A percentile compares a stretch with the other conserved stretches of the same genome.
These are phyloP conservation scores for Leptothorax acervorum DNA, from an alignment of 2,888 invertebrate genomes.

Conservation along the genomic window DNA sequence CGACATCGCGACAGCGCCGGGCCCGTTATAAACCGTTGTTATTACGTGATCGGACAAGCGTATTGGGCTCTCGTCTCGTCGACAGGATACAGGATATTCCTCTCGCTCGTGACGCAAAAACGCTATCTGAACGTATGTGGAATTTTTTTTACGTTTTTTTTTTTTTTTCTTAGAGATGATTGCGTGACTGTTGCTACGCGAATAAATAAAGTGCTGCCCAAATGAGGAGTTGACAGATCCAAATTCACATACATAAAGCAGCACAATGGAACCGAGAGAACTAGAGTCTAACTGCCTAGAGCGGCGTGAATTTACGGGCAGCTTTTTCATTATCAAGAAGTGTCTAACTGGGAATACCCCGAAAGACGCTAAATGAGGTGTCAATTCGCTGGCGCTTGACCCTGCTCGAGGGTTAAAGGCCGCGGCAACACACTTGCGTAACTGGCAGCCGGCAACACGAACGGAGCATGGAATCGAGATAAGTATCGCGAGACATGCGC, in stretches of 20 bases:
- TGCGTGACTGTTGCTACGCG: background rate
- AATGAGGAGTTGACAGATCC: background rate
- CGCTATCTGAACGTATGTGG: background rate
- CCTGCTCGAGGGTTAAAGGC: slow-evolving; percentile 39
- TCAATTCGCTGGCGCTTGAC: slow-evolving; percentile 35
- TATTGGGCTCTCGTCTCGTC: slow-evolving; percentile 42
- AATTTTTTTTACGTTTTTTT: background rate
- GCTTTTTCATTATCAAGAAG: background rate
- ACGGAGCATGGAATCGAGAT: slow-evolving; percentile 35
- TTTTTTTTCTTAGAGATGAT: background rate
- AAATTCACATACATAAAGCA: background rate
- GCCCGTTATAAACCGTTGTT: slow-evolving; percentile 72
- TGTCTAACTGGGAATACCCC: slow-evolving; percentile 20
- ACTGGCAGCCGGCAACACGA: background rate
- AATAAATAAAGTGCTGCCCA: background rate
- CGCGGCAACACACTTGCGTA: slow-evolving; percentile 23
- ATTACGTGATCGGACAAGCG: slow-evolving; percentile 74
- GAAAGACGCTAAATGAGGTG: slow-evolving; percentile 45
- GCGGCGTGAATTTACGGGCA: background rate
- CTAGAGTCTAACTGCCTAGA: background rate
- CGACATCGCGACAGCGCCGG: slow-evolving; percentile 57
- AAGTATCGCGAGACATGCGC: slow-evolving; percentile 21
- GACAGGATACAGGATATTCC: background rate
- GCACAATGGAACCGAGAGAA: background rate
- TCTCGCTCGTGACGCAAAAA: background rate